These are phyloP conservation scores for Aporrectodea caliginosa DNA, from an alignment of 1,140 invertebrate genomes.

Conservation along the genomic window DNA sequence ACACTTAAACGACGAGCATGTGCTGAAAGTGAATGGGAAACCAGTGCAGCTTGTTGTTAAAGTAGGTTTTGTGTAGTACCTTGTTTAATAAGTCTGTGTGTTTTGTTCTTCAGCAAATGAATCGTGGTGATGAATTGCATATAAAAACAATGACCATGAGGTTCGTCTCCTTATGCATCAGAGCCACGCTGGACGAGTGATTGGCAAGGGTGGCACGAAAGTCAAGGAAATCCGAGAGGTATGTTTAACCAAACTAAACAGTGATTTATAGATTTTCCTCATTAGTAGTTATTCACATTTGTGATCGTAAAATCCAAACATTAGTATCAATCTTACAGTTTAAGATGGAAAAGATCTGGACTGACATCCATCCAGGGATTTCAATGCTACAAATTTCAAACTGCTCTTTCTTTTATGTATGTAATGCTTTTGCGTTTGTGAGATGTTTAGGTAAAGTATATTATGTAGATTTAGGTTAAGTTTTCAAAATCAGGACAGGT, in stretches of 20 bases:
- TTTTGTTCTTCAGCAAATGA: conserved; percentile 9
- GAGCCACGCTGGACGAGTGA: conserved; percentile 95
- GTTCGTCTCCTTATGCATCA: conserved; percentile 92
- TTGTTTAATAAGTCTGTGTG: neutral
- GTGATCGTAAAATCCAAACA: neutral
- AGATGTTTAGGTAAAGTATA: too few species aligned
- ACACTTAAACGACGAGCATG: neutral
- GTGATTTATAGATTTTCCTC: neutral
- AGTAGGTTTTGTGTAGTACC: conserved; percentile 4
- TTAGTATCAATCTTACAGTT: neutral
- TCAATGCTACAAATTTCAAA: neutral
- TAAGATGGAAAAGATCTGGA: neutral
- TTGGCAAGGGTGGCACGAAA: conserved; percentile 90
- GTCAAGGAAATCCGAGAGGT: conserved; percentile 98
- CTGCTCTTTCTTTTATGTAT: neutral
- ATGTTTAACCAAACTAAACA: conserved; percentile 46
- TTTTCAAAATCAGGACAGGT: too few species aligned
- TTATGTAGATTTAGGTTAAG: too few species aligned
- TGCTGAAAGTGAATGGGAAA: too few species aligned
- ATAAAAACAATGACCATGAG: conserved; percentile 10
- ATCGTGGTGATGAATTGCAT: neutral
- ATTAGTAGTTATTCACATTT: neutral
- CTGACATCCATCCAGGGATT: neutral
- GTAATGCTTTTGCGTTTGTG: neutral
- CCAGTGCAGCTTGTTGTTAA: too few species aligned